These are phyloP conservation scores for Oncopeltus fasciatus DNA, from an alignment of 1,140 invertebrate species.

Conservation along the genomic window DNA sequence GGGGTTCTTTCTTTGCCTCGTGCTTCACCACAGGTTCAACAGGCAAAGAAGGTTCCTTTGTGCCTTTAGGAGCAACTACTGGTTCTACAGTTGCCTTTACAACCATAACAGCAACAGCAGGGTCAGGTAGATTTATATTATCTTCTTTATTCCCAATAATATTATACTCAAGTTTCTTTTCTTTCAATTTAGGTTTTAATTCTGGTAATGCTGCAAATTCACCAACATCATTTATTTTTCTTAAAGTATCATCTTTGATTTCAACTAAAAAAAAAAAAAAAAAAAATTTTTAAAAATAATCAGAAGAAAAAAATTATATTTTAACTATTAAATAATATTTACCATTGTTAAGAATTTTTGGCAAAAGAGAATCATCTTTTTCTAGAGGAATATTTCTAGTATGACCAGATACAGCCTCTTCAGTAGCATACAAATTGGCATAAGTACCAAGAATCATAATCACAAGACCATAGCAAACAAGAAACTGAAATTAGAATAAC, in stretches of 20 bases:
- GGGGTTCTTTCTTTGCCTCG: slow-evolving; percentile 37
- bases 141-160: slow-evolving; percentile 24
- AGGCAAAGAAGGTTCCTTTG: too few species aligned
- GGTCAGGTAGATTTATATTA: too few species aligned
- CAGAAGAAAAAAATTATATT: background rate
- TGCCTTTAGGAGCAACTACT: too few species aligned
- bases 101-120: too few species aligned
- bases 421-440: slow-evolving; percentile 63
- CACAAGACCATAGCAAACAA: slow-evolving; percentile 58
- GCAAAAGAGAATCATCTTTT: background rate
- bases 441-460: slow-evolving; percentile 77
- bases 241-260: slow-evolving; percentile 15
- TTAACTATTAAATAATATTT: background rate
- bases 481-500: slow-evolving; percentile 37
- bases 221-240: slow-evolving; percentile 15
- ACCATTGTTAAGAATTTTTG: background rate
- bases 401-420: slow-evolving; percentile 33
- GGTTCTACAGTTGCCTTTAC: too few species aligned
- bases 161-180: too few species aligned
- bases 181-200: slow-evolving; percentile 2
- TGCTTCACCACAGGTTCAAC: too few species aligned
- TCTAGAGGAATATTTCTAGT: background rate
- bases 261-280: slow-evolving; percentile 10
- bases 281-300: background rate
- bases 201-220: slow-evolving; percentile 12